Percentiles rank a stretch among this genome's conserved stretches.
Conservation (phyloP, 2,888 invertebrate species). For the Drosophila setosimentum region DNA sequence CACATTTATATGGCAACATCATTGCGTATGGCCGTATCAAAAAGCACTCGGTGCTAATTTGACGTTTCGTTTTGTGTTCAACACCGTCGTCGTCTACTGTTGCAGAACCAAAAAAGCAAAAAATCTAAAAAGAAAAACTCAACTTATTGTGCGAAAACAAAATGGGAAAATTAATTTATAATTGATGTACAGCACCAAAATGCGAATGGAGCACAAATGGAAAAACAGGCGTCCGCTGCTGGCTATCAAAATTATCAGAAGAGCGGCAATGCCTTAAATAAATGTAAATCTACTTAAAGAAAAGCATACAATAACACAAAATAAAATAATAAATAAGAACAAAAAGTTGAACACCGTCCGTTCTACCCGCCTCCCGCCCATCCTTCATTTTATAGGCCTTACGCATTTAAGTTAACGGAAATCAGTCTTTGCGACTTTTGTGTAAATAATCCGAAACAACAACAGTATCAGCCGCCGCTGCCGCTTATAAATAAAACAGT, state of each 20-base stretch:
- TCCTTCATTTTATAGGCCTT: slow-evolving; percentile 6
- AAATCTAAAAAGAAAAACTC: slow-evolving; percentile 38
- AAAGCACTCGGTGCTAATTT: slow-evolving; percentile 60
- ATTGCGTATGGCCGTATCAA: slow-evolving; percentile 67
- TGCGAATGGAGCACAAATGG: background rate
- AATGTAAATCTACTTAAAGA: slow-evolving; percentile 4
- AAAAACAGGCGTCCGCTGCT: slow-evolving; percentile 6
- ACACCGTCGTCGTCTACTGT: slow-evolving; percentile 49
- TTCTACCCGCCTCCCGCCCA: background rate
- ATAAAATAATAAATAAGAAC: slow-evolving; percentile 27
- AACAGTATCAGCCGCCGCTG: slow-evolving; percentile 18
- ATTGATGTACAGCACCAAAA: background rate
- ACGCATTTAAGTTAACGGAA: slow-evolving; percentile 35
- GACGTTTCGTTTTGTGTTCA: slow-evolving; percentile 70
- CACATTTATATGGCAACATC: slow-evolving; percentile 70
- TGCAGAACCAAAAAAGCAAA: slow-evolving; percentile 42
- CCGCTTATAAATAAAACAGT: slow-evolving; percentile 37
- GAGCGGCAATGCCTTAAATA: slow-evolving; percentile 1
- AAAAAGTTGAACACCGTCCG: slow-evolving; percentile 17
- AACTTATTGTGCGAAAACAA: slow-evolving; percentile 35
- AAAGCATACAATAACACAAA: slow-evolving; percentile 25
- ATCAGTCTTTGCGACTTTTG: slow-evolving; percentile 29
- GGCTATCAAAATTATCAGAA: slow-evolving; percentile 4
- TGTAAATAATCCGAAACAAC: slow-evolving; percentile 45
- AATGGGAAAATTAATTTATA: slow-evolving; percentile 15